Conservation (phyloP, 2,888 invertebrate genomes). For the Stomorhina lunata region DNA sequence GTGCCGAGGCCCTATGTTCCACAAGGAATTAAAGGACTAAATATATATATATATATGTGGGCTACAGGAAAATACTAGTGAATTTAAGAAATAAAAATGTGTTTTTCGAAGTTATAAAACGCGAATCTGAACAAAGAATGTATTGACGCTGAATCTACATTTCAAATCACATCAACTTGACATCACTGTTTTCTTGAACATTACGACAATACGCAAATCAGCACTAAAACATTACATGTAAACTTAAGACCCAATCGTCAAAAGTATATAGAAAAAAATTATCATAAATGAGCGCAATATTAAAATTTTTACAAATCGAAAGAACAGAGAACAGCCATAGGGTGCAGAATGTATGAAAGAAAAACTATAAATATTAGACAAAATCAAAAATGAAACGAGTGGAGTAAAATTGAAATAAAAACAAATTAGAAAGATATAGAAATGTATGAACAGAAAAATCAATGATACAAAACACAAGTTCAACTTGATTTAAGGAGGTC, state of each 20-base stretch:
- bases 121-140: no score
- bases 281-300: not conserved
- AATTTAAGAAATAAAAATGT: no score
- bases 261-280: not conserved
- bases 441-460: conserved; percentile 5
- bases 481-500: conserved; percentile 58
- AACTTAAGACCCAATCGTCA: not conserved
- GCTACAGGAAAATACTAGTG: no score
- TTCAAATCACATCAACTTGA: not conserved
- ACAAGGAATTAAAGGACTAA: no score
- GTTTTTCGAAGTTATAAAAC: no score
- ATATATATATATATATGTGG: no score
- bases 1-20: no score
- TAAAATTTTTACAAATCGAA: not conserved
- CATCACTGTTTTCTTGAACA: not conserved
- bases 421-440: not conserved
- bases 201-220: not conserved
- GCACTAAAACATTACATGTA: not conserved
- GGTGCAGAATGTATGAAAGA: no score
- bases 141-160: no score
- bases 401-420: not conserved
- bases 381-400: not conserved
- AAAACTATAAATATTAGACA: not conserved
- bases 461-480: conserved; percentile 60
- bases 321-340: no score